These are phyloP conservation scores for Eurytoma adleriae DNA, from an alignment of 2,888 invertebrate genomes.

Conservation along the genomic window DNA sequence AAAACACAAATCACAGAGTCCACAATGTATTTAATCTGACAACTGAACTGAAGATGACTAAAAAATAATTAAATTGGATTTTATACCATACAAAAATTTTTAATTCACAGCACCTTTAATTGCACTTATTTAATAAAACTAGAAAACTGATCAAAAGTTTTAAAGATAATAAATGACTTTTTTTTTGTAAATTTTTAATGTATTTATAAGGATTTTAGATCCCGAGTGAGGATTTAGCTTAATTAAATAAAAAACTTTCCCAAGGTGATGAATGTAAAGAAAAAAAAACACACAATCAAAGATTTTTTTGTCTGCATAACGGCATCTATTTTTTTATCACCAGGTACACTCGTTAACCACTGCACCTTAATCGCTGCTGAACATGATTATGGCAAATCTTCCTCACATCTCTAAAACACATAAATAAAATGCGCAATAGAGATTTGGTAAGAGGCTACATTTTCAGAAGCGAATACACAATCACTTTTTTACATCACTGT, in stretches of 20 bases:
- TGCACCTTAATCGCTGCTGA: constrained; percentile 71
- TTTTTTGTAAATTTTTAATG: too few relatives aligned
- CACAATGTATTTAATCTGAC: constrained; percentile 45
- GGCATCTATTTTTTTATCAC: constrained; percentile 74
- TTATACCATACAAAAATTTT: constrained; percentile 23
- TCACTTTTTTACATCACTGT: constrained; percentile 74
- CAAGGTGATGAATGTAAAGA: constrained; percentile 50
- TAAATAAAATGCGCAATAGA: constrained; percentile 39
- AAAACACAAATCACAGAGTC: constrained; percentile 54
- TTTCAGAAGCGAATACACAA: constrained; percentile 70
- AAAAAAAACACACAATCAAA: constrained; percentile 65
- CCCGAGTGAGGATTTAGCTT: background rate
- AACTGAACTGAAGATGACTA: constrained; percentile 28
- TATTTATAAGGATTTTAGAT: background rate
- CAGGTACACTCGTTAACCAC: constrained; percentile 73
- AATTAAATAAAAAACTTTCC: constrained; percentile 23
- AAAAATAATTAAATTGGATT: constrained; percentile 20
- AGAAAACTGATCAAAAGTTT: constrained; percentile 31
- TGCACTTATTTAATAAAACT: constrained; percentile 49
- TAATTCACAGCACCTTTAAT: constrained; percentile 54
- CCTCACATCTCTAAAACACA: constrained; percentile 31
- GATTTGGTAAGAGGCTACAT: constrained; percentile 56
- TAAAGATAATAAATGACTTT: constrained; percentile 4
- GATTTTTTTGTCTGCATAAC: constrained; percentile 70
- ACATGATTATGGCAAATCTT: constrained; percentile 57